Conservation (phyloP, 2,113 vertebrate species). For the Grallaria varia region DNA sequence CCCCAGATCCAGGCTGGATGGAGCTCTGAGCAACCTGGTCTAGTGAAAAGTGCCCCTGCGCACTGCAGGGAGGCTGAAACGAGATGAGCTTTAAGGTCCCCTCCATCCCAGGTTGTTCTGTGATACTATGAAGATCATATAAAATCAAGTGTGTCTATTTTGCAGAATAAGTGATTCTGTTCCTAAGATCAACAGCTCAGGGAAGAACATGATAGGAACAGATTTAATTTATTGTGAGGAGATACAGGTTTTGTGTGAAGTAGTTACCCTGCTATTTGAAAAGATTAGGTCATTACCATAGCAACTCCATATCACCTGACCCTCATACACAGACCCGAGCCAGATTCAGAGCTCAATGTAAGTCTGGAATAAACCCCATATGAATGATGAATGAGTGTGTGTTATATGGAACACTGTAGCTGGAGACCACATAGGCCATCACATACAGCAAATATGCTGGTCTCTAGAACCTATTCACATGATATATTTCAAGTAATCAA, state of each 20-base stretch:
- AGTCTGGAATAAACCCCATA: not conserved
- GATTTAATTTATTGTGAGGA: slow-evolving; percentile 19
- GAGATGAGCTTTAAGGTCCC: not conserved
- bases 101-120: not conserved
- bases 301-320: not conserved
- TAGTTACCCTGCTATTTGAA: slow-evolving; percentile 10
- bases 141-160: slow-evolving; percentile 13
- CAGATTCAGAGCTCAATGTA: not conserved
- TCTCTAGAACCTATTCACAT: not conserved
- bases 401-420: not conserved
- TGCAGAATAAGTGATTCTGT: slow-evolving; percentile 4
- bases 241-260: not conserved
- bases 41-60: not conserved
- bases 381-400: not conserved
- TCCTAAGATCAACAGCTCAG: slow-evolving; percentile 15
- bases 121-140: not conserved
- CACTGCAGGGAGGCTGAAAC: not conserved
- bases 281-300: slow-evolving; percentile 7
- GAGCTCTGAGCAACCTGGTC: not conserved
- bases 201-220: not conserved
- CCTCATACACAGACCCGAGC: not conserved
- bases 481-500: not conserved
- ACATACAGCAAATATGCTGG: not conserved
- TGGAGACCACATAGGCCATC: not conserved
- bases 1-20: not conserved